A percentile compares a stretch with the other conserved stretches of the same genome.
phyloP scores from a whole-genome alignment of 2,888 invertebrate genomes.

The Oxytorus armatus region DNA sequence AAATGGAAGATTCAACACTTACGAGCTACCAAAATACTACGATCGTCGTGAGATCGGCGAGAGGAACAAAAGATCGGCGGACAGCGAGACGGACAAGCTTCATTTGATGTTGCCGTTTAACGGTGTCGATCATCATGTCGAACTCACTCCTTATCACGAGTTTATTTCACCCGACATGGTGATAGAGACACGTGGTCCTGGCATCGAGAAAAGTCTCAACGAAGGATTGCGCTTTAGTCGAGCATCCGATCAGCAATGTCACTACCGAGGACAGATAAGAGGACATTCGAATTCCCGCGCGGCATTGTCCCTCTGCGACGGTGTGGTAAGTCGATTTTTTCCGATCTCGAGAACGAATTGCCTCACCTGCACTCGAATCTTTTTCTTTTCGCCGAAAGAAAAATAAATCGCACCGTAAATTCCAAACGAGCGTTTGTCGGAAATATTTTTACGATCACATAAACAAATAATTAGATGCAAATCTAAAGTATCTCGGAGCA shows the following conservation, averaged over 20 bases:
- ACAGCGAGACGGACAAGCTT: conserved; percentile 71
- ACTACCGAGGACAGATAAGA: conserved; percentile 85
- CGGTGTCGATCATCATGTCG: conserved; percentile 83
- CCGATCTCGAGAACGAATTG: conserved; percentile 19
- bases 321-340: conserved; percentile 81
- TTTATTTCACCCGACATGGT: conserved; percentile 87
- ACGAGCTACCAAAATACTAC: conserved; percentile 84
- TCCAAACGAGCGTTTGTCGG: no score
- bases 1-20: conserved; percentile 84
- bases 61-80: conserved; percentile 73
- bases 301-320: conserved; percentile 86
- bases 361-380: conserved; percentile 2
- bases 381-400: conserved; percentile 14
- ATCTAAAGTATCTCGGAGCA: no score
- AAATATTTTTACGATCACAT: no score
- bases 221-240: conserved; percentile 74
- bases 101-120: conserved; percentile 80
- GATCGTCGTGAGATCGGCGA: conserved; percentile 73
- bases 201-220: conserved; percentile 84
- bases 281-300: conserved; percentile 84
- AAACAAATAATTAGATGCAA: no score
- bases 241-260: conserved; percentile 82
- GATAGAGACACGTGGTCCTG: conserved; percentile 88
- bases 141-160: conserved; percentile 85
- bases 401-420: no score